A percentile compares a stretch with the other conserved stretches of the same genome.
Conservation (phyloP, 92 coral and sea anemone genomes). For the Actinernus sp. region DNA sequence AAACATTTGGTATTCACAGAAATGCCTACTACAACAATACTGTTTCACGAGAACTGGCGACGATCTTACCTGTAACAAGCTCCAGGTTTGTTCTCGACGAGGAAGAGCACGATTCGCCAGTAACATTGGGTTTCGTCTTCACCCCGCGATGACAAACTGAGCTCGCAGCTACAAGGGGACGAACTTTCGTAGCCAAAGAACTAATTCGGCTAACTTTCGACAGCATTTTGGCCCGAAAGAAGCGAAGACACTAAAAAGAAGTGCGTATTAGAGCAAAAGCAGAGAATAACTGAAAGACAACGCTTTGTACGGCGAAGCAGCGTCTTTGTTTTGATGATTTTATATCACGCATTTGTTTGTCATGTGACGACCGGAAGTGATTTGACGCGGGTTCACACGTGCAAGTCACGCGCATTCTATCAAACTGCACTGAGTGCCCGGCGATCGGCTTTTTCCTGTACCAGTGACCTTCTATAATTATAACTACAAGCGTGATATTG, state of each 20-base stretch:
- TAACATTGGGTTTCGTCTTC: conserved; percentile 2
- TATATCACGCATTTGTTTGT: conserved; percentile 24
- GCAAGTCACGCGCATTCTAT: not conserved
- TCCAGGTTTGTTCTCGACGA: conserved; percentile 35
- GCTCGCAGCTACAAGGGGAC: conserved; percentile 16
- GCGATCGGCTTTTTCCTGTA: too few relatives aligned
- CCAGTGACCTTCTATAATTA: too few relatives aligned
- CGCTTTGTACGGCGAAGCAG: not conserved
- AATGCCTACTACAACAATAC: too few relatives aligned
- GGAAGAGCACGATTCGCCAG: not conserved
- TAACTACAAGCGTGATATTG: too few relatives aligned
- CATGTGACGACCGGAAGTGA: conserved; percentile 54
- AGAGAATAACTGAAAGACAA: not conserved
- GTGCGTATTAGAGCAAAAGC: not conserved
- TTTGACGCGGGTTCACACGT: not conserved
- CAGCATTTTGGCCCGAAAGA: conserved; percentile 9
- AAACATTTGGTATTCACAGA: too few relatives aligned
- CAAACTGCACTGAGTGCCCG: conserved; percentile 6
- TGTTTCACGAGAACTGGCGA: too few relatives aligned
- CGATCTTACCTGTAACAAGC: conserved; percentile 54
- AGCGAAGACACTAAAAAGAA: not conserved
- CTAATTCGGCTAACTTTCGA: conserved; percentile 10
- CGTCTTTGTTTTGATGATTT: not conserved
- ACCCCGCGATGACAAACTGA: conserved; percentile 3
- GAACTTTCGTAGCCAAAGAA: conserved; percentile 4